phyloP scores from a whole-genome alignment of 2,113 vertebrate genomes.

The Petaurus breviceps region DNA sequence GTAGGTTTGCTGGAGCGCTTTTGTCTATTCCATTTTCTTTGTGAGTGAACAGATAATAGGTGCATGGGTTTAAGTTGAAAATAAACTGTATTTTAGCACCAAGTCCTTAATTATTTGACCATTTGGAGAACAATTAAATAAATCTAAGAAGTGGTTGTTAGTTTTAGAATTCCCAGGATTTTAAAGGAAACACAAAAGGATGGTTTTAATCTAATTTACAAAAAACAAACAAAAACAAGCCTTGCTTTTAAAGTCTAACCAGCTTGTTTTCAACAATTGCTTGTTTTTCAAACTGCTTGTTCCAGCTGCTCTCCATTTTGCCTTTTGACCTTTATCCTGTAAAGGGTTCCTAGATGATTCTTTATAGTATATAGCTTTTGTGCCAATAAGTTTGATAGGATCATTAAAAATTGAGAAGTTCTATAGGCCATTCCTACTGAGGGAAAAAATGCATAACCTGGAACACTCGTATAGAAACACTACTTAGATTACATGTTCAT shows the following conservation, averaged over 20 bases:
- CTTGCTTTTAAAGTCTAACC: background rate
- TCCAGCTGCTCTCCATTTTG: slow-evolving; percentile 48
- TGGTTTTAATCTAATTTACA: slow-evolving; percentile 66
- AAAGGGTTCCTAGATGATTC: background rate
- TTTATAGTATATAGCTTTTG: background rate
- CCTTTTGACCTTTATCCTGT: slow-evolving; percentile 45
- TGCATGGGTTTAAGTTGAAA: slow-evolving; percentile 73
- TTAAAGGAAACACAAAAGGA: slow-evolving; percentile 73
- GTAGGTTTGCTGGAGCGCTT: slow-evolving; percentile 55
- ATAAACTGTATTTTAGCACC: slow-evolving; percentile 73
- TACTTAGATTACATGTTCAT: background rate
- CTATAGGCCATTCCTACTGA: background rate
- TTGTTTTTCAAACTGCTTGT: background rate
- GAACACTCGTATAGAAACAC: slow-evolving; percentile 6
- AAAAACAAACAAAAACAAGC: slow-evolving; percentile 20
- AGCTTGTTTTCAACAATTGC: slow-evolving; percentile 54
- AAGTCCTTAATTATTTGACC: slow-evolving; percentile 78
- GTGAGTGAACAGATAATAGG: slow-evolving; percentile 76
- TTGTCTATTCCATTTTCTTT: slow-evolving; percentile 72
- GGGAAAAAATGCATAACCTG: background rate
- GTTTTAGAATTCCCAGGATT: slow-evolving; percentile 66
- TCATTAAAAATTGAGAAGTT: slow-evolving; percentile 19
- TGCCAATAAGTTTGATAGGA: background rate
- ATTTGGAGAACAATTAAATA: slow-evolving; percentile 74
- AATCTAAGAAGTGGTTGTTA: slow-evolving; percentile 64